These are phyloP conservation scores for Epicampocera succincta DNA, from an alignment of 2,888 invertebrate species.

Conservation along the genomic window DNA sequence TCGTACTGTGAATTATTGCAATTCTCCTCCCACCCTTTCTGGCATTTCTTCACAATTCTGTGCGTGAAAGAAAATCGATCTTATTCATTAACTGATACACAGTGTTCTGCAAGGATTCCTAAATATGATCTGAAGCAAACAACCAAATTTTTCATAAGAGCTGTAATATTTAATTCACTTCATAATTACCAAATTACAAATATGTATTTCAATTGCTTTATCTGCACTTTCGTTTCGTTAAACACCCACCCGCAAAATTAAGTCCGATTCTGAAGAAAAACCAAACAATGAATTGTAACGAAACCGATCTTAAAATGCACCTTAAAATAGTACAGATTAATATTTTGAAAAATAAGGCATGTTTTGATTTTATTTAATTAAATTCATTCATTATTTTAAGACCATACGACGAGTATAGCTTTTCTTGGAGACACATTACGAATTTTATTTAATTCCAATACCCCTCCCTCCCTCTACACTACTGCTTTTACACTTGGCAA, in stretches of 20 bases:
- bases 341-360: constrained; percentile 34
- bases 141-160: constrained; percentile 5
- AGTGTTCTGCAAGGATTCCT: no score
- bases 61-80: no score
- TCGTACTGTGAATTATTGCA: no score
- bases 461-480: background rate
- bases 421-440: background rate
- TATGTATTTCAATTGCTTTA: no score
- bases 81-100: no score
- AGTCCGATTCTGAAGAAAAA: background rate
- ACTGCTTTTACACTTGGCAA: constrained; percentile 23
- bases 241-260: no score
- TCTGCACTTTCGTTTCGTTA: no score
- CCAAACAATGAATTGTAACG: background rate
- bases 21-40: no score
- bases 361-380: constrained; percentile 16
- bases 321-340: constrained; percentile 25
- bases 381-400: constrained; percentile 1
- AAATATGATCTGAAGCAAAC: background rate
- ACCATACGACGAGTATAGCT: no score
- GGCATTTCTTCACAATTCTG: no score
- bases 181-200: no score
- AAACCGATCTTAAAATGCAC: constrained; percentile 37
- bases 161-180: background rate
- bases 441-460: background rate